Evolutionary conservation across 2,888 invertebrate genomes (phyloP), one percentile per base, ranked within the genome.

Genomic region (Ditylenchus weischeri): DNA sequence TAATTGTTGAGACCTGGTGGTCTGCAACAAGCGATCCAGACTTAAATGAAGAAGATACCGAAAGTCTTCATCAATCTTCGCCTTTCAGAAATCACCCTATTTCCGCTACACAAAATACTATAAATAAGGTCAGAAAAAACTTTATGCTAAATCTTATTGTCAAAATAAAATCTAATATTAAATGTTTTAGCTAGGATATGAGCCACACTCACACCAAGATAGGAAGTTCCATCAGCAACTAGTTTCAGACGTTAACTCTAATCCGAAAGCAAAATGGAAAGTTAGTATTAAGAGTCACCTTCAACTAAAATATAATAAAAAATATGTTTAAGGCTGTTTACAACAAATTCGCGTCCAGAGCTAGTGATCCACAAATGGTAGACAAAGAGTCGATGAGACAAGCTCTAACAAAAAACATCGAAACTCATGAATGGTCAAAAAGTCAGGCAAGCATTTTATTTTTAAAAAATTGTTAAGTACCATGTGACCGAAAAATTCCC

Each of bases 231-330:
- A 59, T n/a, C 21, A 59, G 43, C 59, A 59, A 19, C 13, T 68
- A 23, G 68, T 68, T 21, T 29, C 48, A 19, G 62, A 47, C n/a
- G 66, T 68, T 5, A 68, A 68, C 47, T 35, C 51, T 15, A 67
- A 68, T 43, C 65, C 68, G 21, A 67, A 66, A 5, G 59, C 68
- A 2, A 68, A 57, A 8, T 68, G 68, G 68, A 68, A 59, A 23
- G 59, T 59, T 2, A 38, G 38, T 29, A 10, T 59, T 38, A 2
- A 15, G 1, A 29, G 35, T 29, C 7, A 59, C 2, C 1, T 59
- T 19, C 2, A 29, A 59, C 4, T 59, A 15, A 23, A n/a, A n/a
- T 3, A 5, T 29, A n/a, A 57, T 19, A 5, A 23, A 19, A 19
- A 19, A 18, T 19, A 57, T 23, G n/a, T 62, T 62, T 62, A 1